Base-by-base conservation (phyloP, 1,140 invertebrate species). In the Halictus rubicundus region DNA sequence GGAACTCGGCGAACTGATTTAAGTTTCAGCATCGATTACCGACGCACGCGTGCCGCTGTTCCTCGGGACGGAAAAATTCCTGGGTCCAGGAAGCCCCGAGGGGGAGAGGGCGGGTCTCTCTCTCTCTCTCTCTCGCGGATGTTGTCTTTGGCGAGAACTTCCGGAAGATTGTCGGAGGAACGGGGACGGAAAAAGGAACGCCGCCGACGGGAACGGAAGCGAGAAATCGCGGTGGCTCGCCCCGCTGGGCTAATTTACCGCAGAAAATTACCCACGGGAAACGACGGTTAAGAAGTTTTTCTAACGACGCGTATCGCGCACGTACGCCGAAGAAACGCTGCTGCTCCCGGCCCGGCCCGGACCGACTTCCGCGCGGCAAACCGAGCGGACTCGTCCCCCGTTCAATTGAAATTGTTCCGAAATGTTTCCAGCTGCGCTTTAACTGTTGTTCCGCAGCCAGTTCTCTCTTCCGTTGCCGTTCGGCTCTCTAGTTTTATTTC, bases 1-100 rank as follows among this genome's bases (percentile, higher is more conserved):
- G 52, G 21, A 65, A 73, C 77, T 73, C 46, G 60, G 19, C 25
- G 69, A 79, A 46, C 70, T 73, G 77, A 73, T 73, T 79, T 59
- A 73, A 79, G 69, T 73, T 73, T 79, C 77, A 59, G 49, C 27
- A 80, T 80, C 71, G 72, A 80, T 80, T 80, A 76, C 73, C 49
- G 25, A 27, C 19, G 14, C 49, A 16, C 52, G 6, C 42, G 21
- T 2, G 23, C 68, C 60, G 6, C n/a, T 27, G 25, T 5, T 12
- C 10, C 14, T 7, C 10, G 0, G 10, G 6, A 12, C 60, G 16
- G 59, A 69, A 32, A 76, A 49, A 7, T 63, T 52, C 16, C 37
- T 54, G 5, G 27, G 23, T 10, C 42, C 14, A 10, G 42, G 10
- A 46, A 46, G 12, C 10, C 7, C 10, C 42, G 42, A 0, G 42